Evolutionary conservation across 2,113 vertebrate genomes (phyloP).

Genomic region (Alosa alosa): DNA sequence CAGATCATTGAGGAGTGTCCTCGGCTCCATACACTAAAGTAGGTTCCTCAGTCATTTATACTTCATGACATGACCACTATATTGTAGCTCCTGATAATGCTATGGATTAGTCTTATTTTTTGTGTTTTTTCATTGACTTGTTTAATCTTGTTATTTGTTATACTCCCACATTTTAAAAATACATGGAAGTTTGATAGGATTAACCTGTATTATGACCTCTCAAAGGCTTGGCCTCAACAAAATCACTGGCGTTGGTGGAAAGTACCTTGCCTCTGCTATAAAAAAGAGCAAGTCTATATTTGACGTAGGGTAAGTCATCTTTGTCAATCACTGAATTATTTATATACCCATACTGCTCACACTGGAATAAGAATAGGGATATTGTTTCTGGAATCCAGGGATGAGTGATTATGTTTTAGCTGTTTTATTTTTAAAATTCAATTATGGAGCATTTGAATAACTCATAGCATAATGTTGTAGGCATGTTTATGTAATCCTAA

Average conservation of each 20-base stretch:
- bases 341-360: too few relatives aligned
- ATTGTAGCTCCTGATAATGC: not conserved
- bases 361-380: too few relatives aligned
- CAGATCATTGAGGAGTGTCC: slow-evolving; percentile 86
- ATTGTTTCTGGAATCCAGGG: too few relatives aligned
- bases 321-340: not conserved
- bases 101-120: not conserved
- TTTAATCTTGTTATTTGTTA: not conserved
- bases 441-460: not conserved
- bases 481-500: too few relatives aligned
- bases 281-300: slow-evolving; percentile 83
- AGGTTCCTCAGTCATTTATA: slow-evolving; percentile 51
- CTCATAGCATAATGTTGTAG: too few relatives aligned
- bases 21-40: slow-evolving; percentile 82
- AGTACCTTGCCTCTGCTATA: slow-evolving; percentile 78
- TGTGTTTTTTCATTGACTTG: not conserved
- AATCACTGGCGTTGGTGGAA: slow-evolving; percentile 83
- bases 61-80: too few relatives aligned
- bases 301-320: slow-evolving; percentile 81
- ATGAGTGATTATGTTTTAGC: not conserved
- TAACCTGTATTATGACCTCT: slow-evolving; percentile 31
- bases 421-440: not conserved
- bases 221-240: slow-evolving; percentile 86
- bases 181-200: not conserved
- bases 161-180: not conserved